Evolutionary conservation across 2,113 vertebrate species (phyloP).

Genomic region (Chionomys nivalis): DNA sequence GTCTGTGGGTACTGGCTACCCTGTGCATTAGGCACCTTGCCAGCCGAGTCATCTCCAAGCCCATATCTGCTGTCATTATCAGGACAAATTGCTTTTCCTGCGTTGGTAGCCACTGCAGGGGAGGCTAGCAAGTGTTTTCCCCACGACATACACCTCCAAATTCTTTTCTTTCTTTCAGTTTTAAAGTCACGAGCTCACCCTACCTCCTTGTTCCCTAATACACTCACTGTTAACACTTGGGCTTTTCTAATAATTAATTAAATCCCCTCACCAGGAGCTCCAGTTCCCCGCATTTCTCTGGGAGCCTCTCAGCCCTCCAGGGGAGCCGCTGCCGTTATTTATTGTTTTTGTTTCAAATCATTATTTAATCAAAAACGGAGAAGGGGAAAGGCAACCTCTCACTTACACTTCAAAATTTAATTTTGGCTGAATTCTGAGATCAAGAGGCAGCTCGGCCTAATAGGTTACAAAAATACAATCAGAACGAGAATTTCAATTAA

Average conservation of each 20-base stretch:
- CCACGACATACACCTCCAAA: neutral
- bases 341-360: constrained; percentile 84
- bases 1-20: neutral
- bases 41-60: neutral
- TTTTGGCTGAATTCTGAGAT: constrained; percentile 77
- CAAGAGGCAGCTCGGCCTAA: constrained; percentile 79
- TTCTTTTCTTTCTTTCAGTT: neutral
- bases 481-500: constrained; percentile 83
- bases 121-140: neutral
- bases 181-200: neutral
- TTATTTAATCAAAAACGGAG: constrained; percentile 84
- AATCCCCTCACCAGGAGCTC: constrained; percentile 76
- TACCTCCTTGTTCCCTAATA: constrained; percentile 71
- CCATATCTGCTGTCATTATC: neutral
- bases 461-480: constrained; percentile 85
- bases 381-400: constrained; percentile 70
- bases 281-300: constrained; percentile 65
- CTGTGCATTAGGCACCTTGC: neutral
- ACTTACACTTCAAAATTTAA: constrained; percentile 81
- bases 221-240: constrained; percentile 62
- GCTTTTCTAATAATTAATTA: constrained; percentile 82
- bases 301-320: constrained; percentile 77
- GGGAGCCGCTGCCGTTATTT: constrained; percentile 77
- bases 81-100: neutral
- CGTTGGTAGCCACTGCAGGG: neutral